Evolutionary conservation across 2,888 invertebrate genomes (phyloP).

Genomic region (Xanthia icteritia): DNA sequence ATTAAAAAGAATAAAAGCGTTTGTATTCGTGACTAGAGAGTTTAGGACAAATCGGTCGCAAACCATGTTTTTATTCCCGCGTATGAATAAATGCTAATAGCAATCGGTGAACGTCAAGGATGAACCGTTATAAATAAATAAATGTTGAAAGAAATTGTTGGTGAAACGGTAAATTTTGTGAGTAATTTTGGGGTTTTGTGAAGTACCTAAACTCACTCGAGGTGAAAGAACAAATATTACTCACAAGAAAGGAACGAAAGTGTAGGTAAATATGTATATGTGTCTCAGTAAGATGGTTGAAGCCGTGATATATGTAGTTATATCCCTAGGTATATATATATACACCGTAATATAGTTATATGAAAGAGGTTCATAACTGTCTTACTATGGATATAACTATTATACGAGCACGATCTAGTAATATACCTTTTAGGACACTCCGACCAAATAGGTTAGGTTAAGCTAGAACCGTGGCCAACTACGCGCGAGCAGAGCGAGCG

Average conservation of each 20-base stretch:
- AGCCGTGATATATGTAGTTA: no score
- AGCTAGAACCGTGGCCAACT: no score
- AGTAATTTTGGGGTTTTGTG: conserved; percentile 64
- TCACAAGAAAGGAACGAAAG: conserved; percentile 28
- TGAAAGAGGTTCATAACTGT: no score
- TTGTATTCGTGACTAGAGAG: conserved; percentile 80
- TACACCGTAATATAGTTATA: no score
- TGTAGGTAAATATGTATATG: no score
- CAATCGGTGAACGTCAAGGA: conserved; percentile 78
- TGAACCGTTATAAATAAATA: conserved; percentile 73
- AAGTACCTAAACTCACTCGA: conserved; percentile 55
- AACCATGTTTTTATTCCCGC: conserved; percentile 74
- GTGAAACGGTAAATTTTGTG: conserved; percentile 70
- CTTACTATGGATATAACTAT: no score
- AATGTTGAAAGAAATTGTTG: conserved; percentile 58
- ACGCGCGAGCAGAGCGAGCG: no score
- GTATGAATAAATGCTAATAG: conserved; percentile 80
- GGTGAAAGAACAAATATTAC: conserved; percentile 46
- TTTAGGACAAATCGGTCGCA: conserved; percentile 77
- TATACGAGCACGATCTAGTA: no score
- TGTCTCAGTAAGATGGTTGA: no score
- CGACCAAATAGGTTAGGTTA: no score
- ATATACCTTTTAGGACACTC: no score
- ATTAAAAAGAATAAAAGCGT: conserved; percentile 75
- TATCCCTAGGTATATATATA: no score